Evolutionary conservation across 2,113 vertebrate genomes (phyloP).

Genomic region (Eudyptes chrysolophus): DNA sequence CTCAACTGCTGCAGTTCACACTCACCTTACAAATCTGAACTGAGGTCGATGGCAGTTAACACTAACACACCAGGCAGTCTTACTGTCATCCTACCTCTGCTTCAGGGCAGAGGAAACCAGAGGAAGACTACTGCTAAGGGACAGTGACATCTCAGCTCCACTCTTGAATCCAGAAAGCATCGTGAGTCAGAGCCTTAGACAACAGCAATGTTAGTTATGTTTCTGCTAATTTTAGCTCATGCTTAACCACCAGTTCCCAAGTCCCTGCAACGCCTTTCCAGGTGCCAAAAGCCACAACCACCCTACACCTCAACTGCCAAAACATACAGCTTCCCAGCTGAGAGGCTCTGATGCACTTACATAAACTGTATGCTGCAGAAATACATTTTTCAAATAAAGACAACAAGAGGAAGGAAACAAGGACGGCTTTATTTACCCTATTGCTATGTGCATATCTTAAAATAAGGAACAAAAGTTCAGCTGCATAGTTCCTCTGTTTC

Average conservation of each 20-base stretch:
- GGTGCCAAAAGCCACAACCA: slow-evolving; percentile 26
- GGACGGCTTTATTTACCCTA: background rate
- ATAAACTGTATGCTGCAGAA: background rate
- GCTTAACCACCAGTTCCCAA: background rate
- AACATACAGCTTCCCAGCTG: background rate
- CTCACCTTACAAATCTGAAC: background rate
- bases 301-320: background rate
- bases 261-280: background rate
- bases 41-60: background rate
- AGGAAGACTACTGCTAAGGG: background rate
- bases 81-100: background rate
- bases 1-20: background rate
- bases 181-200: background rate
- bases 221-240: slow-evolving; percentile 35
- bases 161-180: background rate
- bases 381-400: background rate
- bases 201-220: background rate
- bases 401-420: background rate
- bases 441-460: background rate
- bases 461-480: slow-evolving; percentile 20
- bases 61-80: background rate
- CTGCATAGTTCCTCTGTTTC: background rate
- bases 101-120: background rate
- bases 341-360: background rate
- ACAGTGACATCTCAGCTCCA: background rate